Evolutionary conservation across 2,797 vertebrate genomes (phyloP).

Genomic region (Pteropus rufus): DNA sequence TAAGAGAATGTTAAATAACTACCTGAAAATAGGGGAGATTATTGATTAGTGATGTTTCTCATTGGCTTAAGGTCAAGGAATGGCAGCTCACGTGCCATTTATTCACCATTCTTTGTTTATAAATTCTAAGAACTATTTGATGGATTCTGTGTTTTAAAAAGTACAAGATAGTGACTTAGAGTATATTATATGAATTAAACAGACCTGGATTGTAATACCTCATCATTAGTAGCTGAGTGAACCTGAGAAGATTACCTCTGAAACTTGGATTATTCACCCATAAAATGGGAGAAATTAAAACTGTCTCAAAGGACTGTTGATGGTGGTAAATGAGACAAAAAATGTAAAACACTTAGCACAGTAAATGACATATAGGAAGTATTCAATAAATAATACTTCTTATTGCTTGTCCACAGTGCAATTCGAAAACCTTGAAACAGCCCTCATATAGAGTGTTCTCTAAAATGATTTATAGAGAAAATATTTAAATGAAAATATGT

Average conservation of each 20-base stretch:
- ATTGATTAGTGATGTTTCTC: background rate
- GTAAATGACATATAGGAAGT: background rate
- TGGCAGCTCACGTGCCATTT: background rate
- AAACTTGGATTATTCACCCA: background rate
- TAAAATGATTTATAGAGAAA: background rate
- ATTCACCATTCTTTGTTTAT: fast-evolving
- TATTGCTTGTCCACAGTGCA: background rate
- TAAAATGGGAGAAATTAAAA: background rate
- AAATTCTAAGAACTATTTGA: background rate
- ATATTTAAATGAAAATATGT: background rate
- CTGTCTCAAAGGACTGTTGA: background rate
- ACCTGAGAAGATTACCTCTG: background rate
- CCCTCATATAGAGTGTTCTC: background rate
- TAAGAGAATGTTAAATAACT: background rate
- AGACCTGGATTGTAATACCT: background rate
- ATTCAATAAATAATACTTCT: background rate
- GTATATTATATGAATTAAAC: background rate
- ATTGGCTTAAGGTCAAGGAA: background rate
- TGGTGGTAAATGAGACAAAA: background rate
- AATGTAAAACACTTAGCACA: background rate
- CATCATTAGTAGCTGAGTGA: background rate
- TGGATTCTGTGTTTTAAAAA: background rate
- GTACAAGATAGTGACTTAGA: background rate
- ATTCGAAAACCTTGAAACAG: background rate
- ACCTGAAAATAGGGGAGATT: background rate